Percentiles rank a stretch among this genome's conserved stretches.
Conservation (phyloP, 2,797 vertebrate genomes). For the Tympanoctomys barrerae region DNA sequence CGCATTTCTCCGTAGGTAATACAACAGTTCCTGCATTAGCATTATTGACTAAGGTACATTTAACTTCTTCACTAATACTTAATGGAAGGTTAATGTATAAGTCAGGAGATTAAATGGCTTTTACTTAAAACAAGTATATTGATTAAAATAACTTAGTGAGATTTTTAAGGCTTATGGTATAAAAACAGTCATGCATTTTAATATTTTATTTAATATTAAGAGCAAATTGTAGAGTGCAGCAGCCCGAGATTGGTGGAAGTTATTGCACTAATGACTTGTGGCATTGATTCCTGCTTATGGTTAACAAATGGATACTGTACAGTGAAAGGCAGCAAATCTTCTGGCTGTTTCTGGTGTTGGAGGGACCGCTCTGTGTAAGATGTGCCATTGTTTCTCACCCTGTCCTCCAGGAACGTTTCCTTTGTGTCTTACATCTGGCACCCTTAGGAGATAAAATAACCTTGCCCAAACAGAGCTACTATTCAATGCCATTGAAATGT, state of each 20-base stretch:
- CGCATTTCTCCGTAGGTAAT: constrained; percentile 93
- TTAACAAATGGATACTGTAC: constrained; percentile 87
- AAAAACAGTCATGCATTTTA: constrained; percentile 91
- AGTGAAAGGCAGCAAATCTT: constrained; percentile 85
- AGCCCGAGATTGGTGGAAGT: constrained; percentile 87
- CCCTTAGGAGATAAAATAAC: constrained; percentile 77
- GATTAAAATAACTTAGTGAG: constrained; percentile 93
- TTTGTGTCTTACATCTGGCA: constrained; percentile 69
- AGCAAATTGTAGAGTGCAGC: constrained; percentile 86
- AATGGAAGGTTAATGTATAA: constrained; percentile 99
- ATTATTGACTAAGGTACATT: constrained; percentile 98
- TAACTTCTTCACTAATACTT: constrained; percentile 96
- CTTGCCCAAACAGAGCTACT: constrained; percentile 74
- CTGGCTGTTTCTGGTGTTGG: constrained; percentile 71
- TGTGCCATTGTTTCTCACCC: constrained; percentile 54
- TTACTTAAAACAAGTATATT: constrained; percentile 98
- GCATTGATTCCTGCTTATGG: constrained; percentile 84
- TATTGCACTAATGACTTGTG: constrained; percentile 88
- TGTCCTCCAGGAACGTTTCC: constrained; percentile 75
- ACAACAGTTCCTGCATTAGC: constrained; percentile 94
- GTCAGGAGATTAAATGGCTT: constrained; percentile 96
- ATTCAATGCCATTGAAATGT: constrained; percentile 68
- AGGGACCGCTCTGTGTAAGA: constrained; percentile 61
- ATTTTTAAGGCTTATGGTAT: constrained; percentile 93
- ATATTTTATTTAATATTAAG: constrained; percentile 90